phyloP scores from a whole-genome alignment of 2,888 invertebrate species.

The Drosophila vallismaia region DNA sequence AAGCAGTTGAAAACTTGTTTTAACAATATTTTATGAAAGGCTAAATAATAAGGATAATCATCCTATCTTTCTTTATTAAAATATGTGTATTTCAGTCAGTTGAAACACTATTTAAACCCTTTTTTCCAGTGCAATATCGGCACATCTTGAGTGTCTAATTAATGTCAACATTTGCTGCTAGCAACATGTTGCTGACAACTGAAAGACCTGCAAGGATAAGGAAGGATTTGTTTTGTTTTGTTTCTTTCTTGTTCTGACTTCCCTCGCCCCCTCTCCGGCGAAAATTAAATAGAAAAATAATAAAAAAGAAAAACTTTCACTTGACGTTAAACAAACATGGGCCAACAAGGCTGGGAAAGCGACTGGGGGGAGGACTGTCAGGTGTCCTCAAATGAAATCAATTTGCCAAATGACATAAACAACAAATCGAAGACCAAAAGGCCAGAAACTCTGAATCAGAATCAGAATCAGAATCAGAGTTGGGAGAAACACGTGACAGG shows the following conservation, averaged over 20 bases:
- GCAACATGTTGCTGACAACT: constrained; percentile 75
- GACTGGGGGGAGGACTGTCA: constrained; percentile 52
- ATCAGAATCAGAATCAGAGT: background rate
- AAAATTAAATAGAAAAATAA: constrained; percentile 38
- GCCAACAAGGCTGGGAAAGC: constrained; percentile 24
- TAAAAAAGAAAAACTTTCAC: constrained; percentile 58
- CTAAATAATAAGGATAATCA: too few relatives aligned
- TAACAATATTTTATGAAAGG: too few relatives aligned
- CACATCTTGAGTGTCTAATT: constrained; percentile 69
- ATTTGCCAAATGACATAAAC: constrained; percentile 56
- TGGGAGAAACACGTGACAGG: constrained; percentile 25
- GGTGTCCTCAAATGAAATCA: constrained; percentile 67
- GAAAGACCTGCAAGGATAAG: constrained; percentile 22
- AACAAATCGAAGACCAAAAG: constrained; percentile 19
- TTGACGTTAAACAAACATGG: constrained; percentile 69
- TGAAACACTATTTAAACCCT: background rate
- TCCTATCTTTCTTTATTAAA: background rate
- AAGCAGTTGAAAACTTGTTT: too few relatives aligned
- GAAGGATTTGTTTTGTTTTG: constrained; percentile 11
- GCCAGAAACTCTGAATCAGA: constrained; percentile 2
- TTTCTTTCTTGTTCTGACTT: background rate
- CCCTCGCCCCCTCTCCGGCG: background rate
- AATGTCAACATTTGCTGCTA: constrained; percentile 76
- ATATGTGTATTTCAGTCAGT: background rate
- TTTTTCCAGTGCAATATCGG: background rate